Evolutionary conservation across 2,797 vertebrate species (phyloP).

Genomic region (Gymnodraco acuticeps): DNA sequence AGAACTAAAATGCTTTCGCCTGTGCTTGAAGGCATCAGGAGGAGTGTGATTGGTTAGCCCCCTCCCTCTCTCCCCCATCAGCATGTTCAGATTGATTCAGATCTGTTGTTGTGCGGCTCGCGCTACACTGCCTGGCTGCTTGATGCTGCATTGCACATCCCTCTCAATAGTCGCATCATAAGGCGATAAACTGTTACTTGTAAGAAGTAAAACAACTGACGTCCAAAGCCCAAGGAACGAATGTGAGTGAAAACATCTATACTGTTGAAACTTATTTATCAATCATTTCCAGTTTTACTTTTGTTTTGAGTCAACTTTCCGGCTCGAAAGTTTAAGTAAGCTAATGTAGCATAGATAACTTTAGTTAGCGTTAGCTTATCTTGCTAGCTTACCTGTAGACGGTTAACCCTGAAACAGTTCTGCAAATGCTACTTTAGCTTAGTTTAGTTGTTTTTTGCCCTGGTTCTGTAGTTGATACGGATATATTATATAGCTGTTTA

Average conservation of each 20-base stretch:
- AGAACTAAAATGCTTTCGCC: not conserved
- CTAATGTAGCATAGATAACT: not conserved
- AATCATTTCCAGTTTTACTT: not conserved
- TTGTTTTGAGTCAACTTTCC: not conserved
- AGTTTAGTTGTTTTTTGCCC: not conserved
- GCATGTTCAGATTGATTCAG: no score
- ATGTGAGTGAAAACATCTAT: not conserved
- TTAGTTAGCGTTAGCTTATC: not conserved
- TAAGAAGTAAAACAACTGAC: not conserved
- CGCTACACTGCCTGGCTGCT: not conserved
- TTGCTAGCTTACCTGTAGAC: not conserved
- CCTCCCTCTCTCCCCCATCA: no score
- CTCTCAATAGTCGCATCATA: no score
- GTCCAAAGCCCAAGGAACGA: not conserved
- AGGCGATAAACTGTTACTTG: fast-evolving
- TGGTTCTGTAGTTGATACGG: not conserved
- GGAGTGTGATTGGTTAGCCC: not conserved
- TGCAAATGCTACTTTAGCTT: not conserved
- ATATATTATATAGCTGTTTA: not conserved
- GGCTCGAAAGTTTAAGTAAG: not conserved
- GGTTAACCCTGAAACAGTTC: fast-evolving
- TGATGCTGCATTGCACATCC: no score
- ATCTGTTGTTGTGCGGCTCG: not conserved
- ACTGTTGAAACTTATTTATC: not conserved
- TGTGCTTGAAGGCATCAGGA: not conserved